These are phyloP conservation scores for Okapia johnstoni DNA, from an alignment of 2,113 vertebrate genomes.

Conservation along the genomic window DNA sequence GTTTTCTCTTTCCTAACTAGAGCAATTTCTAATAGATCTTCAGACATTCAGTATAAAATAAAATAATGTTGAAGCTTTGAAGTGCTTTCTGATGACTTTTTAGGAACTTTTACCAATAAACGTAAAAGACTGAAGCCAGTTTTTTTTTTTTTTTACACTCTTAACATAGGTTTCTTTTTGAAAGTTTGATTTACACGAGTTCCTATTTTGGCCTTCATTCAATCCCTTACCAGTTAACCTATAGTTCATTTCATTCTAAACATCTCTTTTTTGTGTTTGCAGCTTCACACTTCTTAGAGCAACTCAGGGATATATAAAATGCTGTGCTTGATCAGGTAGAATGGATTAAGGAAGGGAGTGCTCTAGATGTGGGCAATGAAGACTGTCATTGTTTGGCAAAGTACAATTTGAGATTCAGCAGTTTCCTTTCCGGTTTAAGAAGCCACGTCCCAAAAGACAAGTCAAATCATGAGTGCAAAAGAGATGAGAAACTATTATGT, in stretches of 20 bases:
- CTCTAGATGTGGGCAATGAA: conserved; percentile 19
- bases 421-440: conserved; percentile 42
- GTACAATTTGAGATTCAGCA: not conserved
- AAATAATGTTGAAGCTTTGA: not conserved
- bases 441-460: not conserved
- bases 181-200: not conserved
- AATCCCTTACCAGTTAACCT: not conserved
- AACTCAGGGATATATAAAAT: not conserved
- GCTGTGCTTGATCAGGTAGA: not conserved
- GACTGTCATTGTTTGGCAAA: conserved; percentile 57
- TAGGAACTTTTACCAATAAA: not conserved
- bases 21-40: not conserved
- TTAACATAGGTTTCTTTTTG: not conserved
- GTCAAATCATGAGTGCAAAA: not conserved
- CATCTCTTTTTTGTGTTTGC: not conserved
- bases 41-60: not conserved
- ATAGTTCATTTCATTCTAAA: not conserved
- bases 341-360: conserved; percentile 45
- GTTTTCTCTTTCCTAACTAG: not conserved
- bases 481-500: not conserved
- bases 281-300: not conserved
- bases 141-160: not conserved
- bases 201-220: not conserved
- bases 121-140: not conserved
- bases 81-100: not conserved